Percentiles rank a stretch among this genome's conserved stretches.
Evolutionary conservation across 2,797 vertebrate genomes (phyloP).

Genomic region (Cirrhinus mrigala): DNA sequence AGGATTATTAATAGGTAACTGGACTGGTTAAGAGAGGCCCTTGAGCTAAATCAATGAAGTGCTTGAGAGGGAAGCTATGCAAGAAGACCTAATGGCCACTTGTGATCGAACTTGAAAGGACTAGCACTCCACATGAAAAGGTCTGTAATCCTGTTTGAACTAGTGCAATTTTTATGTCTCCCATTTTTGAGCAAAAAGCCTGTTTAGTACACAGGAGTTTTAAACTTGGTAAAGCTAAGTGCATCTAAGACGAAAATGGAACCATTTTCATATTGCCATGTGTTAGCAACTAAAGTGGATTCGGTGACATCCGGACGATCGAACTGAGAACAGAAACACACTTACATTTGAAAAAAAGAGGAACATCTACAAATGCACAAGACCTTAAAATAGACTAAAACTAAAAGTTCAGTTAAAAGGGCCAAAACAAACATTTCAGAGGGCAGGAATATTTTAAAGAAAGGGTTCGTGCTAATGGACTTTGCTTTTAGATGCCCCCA

Average conservation of each 20-base stretch:
- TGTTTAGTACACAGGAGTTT: conserved; percentile 23
- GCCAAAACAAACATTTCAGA: conserved; percentile 59
- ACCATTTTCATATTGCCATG: conserved; percentile 37
- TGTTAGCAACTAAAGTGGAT: conserved; percentile 32
- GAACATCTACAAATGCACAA: conserved; percentile 19
- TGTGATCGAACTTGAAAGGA: conserved; percentile 51
- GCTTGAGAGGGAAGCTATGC: conserved; percentile 58
- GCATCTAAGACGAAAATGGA: conserved; percentile 29
- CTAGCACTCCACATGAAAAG: conserved; percentile 42
- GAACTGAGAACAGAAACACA: conserved; percentile 33
- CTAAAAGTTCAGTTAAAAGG: conserved; percentile 56
- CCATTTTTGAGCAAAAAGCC: conserved; percentile 41
- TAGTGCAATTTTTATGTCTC: conserved; percentile 24
- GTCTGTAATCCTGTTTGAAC: conserved; percentile 45
- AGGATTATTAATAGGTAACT: conserved; percentile 60
- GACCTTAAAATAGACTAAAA: conserved; percentile 54
- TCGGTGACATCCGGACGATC: conserved; percentile 34
- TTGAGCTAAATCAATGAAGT: conserved; percentile 63
- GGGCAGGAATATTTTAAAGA: conserved; percentile 59
- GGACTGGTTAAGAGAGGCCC: conserved; percentile 59
- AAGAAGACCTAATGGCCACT: conserved; percentile 62
- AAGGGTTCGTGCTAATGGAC: conserved; percentile 62
- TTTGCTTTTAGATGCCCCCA: conserved; percentile 63
- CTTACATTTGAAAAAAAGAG: conserved; percentile 46
- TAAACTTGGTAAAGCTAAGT: conserved; percentile 46